A percentile compares a stretch with the other conserved stretches of the same genome.
Conservation (phyloP, 2,113 vertebrate genomes). For the Cebidichthys violaceus region DNA sequence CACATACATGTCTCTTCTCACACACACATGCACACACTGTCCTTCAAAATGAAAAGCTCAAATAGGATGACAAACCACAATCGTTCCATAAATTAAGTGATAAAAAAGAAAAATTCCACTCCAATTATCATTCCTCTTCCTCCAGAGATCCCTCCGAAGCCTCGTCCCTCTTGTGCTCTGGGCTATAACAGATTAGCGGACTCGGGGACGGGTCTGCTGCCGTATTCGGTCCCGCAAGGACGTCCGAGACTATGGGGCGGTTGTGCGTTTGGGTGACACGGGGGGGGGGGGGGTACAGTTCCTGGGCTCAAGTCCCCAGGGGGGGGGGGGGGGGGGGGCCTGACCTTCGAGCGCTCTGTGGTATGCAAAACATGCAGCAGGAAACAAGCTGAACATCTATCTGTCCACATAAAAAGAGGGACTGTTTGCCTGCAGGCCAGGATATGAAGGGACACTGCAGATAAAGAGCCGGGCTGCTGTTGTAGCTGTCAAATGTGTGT, state of each 20-base stretch:
- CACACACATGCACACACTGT: conserved; percentile 38
- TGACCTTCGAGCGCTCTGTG: conserved; percentile 74
- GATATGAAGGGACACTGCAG: conserved; percentile 61
- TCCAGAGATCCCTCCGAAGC: conserved; percentile 32
- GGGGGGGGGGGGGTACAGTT: conserved; percentile 56
- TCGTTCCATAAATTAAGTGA: conserved; percentile 64
- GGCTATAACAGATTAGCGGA: conserved; percentile 7
- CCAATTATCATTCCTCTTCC: conserved; percentile 72
- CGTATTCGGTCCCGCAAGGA: conserved; percentile 10
- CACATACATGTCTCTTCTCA: neutral
- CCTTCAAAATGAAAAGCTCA: conserved; percentile 53
- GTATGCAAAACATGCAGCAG: conserved; percentile 79
- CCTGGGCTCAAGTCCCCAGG: conserved; percentile 38
- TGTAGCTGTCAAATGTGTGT: conserved; percentile 43
- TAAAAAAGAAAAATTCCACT: conserved; percentile 45
- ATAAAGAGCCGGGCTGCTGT: conserved; percentile 38
- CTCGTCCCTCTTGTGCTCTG: conserved; percentile 16
- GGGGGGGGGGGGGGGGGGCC: conserved; percentile 40
- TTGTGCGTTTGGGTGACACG: conserved; percentile 65
- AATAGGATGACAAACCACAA: conserved; percentile 51
- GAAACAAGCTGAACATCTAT: conserved; percentile 76
- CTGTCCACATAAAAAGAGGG: conserved; percentile 67
- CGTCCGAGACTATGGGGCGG: conserved; percentile 48
- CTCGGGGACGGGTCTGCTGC: neutral
- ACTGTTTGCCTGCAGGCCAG: conserved; percentile 72